Percentiles rank a stretch among this genome's conserved stretches.
phyloP scores from a whole-genome alignment of 2,797 vertebrate genomes.

The Hippocampus kuda region DNA sequence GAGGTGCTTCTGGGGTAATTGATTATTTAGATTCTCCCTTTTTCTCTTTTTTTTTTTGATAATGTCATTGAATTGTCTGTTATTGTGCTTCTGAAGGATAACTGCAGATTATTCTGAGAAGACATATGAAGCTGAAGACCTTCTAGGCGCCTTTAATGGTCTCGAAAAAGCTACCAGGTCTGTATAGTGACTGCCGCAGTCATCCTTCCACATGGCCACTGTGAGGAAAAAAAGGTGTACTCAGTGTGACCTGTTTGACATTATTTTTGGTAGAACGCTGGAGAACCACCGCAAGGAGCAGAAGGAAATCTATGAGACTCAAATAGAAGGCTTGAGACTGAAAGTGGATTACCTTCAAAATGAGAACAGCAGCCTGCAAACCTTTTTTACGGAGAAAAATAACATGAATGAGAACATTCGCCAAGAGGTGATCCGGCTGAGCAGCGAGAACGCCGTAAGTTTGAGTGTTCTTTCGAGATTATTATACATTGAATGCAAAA shows the following conservation, averaged over 20 bases:
- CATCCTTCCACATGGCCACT: neutral
- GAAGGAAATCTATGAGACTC: conserved; percentile 76
- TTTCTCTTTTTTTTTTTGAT: neutral
- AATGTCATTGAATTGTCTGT: conserved; percentile 8
- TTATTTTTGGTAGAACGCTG: conserved; percentile 65
- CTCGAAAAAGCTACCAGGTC: conserved; percentile 88
- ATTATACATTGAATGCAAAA: neutral
- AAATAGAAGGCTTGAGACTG: conserved; percentile 76
- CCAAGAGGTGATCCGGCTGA: conserved; percentile 81
- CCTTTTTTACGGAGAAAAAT: conserved; percentile 84
- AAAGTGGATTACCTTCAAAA: conserved; percentile 82
- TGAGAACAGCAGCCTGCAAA: conserved; percentile 82
- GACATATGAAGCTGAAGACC: conserved; percentile 76
- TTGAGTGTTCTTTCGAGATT: neutral
- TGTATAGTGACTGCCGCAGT: conserved; percentile 13
- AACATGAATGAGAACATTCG: conserved; percentile 76
- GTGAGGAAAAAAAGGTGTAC: neutral
- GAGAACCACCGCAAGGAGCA: conserved; percentile 81
- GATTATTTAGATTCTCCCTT: neutral
- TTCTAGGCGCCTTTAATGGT: conserved; percentile 77
- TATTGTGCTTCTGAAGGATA: conserved; percentile 61
- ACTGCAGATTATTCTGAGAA: conserved; percentile 70
- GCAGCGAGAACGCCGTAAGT: conserved; percentile 81
- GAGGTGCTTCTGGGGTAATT: conserved; percentile 76
- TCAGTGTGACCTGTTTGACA: neutral